A percentile compares a stretch with the other conserved stretches of the same genome.
Conservation (phyloP, 1,140 invertebrate species). For the Lepidurus apus region DNA sequence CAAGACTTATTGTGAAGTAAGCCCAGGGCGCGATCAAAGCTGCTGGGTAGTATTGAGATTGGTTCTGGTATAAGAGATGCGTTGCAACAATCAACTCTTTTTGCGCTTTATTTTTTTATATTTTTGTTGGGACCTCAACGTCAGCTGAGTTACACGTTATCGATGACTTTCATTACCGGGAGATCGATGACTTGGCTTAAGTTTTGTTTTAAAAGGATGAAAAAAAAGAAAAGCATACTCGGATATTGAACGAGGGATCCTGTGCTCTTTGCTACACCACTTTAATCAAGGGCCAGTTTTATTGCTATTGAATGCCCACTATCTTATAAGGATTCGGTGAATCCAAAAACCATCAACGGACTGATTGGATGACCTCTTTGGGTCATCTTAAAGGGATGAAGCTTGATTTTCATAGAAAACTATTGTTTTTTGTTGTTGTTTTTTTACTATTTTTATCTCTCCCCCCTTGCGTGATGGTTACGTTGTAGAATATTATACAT, state of each 20-base stretch:
- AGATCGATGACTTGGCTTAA: neutral
- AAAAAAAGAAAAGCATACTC: neutral
- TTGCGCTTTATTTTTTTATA: neutral
- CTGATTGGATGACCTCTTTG: neutral
- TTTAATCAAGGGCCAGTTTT: neutral
- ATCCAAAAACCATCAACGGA: neutral
- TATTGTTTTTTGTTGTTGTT: neutral
- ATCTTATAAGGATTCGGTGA: neutral
- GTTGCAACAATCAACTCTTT: neutral
- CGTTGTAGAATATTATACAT: neutral
- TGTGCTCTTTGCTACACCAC: neutral
- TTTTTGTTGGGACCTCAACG: neutral
- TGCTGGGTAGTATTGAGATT: neutral
- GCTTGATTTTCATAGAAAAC: slow-evolving; percentile 11
- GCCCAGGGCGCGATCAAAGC: neutral
- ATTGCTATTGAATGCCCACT: neutral
- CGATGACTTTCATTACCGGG: neutral
- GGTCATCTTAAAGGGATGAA: neutral
- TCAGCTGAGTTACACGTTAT: neutral
- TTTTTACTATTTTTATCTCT: no score
- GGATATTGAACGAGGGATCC: neutral
- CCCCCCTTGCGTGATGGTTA: no score
- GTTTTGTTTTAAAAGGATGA: neutral
- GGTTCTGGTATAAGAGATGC: neutral
- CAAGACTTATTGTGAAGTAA: neutral